phyloP scores from a whole-genome alignment of 2,797 vertebrate genomes.

The Urosaurus nigricauda region DNA sequence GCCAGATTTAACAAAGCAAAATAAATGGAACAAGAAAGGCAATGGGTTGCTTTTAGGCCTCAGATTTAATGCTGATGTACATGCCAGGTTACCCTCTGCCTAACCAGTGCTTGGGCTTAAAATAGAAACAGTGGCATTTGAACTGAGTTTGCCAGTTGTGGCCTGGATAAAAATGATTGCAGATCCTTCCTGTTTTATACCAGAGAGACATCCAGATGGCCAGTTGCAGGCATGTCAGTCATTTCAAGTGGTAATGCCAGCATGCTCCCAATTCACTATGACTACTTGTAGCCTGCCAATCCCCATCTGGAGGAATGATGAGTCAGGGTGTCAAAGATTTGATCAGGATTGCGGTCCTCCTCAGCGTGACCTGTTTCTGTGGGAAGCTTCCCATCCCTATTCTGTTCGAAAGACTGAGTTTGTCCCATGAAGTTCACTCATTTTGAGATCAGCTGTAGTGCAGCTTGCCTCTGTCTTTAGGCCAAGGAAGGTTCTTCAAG shows the following conservation, averaged over 20 bases:
- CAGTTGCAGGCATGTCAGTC: background rate
- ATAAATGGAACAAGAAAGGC: slow-evolving; percentile 11
- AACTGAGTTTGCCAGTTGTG: background rate
- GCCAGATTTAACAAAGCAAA: slow-evolving; percentile 6
- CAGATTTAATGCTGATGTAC: background rate
- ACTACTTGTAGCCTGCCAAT: background rate
- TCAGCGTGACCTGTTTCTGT: background rate
- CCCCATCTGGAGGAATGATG: background rate
- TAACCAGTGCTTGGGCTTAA: background rate
- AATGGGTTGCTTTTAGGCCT: background rate
- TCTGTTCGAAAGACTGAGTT: background rate
- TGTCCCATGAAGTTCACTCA: background rate
- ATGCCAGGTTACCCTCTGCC: background rate
- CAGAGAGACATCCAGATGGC: background rate
- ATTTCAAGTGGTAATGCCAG: background rate
- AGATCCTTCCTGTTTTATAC: background rate
- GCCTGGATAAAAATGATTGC: background rate
- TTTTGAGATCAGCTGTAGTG: background rate
- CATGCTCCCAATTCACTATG: background rate
- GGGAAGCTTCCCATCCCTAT: background rate
- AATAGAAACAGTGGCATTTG: background rate
- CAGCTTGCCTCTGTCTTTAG: background rate
- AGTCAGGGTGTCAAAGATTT: background rate
- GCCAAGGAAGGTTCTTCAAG: background rate
- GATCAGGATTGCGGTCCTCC: background rate